Evolutionary conservation across 2,113 vertebrate species (phyloP).

Genomic region (Aspiorhynchus laticeps): DNA sequence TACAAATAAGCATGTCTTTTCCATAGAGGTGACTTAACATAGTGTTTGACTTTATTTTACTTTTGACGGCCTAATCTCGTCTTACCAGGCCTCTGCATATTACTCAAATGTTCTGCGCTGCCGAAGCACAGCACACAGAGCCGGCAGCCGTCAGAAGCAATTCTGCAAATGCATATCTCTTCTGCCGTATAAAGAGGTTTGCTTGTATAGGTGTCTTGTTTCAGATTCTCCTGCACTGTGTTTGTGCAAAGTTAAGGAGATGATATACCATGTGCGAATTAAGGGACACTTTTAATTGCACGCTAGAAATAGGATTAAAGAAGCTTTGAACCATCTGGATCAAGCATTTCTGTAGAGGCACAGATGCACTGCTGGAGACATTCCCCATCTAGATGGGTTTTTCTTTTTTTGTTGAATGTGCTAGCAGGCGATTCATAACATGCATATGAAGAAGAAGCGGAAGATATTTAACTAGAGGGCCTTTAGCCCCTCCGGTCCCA

Average conservation of each 20-base stretch:
- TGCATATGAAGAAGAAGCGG: not conserved
- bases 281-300: conserved; percentile 69
- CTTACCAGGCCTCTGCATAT: conserved; percentile 58
- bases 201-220: conserved; percentile 33
- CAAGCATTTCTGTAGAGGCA: conserved; percentile 61
- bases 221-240: conserved; percentile 54
- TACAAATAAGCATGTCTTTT: conserved; percentile 15
- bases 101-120: conserved; percentile 66
- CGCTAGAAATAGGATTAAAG: conserved; percentile 69
- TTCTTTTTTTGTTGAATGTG: not conserved
- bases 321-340: conserved; percentile 64
- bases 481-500: not conserved
- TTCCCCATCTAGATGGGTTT: not conserved
- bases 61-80: conserved; percentile 60
- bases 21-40: conserved; percentile 45
- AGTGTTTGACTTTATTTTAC: conserved; percentile 41
- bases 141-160: conserved; percentile 41
- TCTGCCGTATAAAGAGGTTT: conserved; percentile 55
- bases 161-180: conserved; percentile 55
- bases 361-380: not conserved
- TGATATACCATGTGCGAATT: conserved; percentile 31
- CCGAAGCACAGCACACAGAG: conserved; percentile 60
- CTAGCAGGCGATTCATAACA: not conserved
- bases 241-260: conserved; percentile 28
- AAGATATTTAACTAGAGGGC: not conserved